Conservation (phyloP, 1,140 invertebrate genomes). For the Pogonomyrmex barbatus region DNA sequence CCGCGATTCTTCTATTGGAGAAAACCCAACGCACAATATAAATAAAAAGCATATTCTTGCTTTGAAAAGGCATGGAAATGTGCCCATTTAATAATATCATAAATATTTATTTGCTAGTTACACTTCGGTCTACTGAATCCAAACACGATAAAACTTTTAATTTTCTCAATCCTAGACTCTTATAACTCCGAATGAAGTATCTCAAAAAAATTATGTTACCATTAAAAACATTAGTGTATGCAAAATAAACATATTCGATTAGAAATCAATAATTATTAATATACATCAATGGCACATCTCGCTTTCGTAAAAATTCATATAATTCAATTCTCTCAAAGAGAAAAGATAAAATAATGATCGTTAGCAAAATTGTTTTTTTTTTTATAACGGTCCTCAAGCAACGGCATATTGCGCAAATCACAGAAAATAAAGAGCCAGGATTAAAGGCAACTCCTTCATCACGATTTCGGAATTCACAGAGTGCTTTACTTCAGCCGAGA, state of each 20-base stretch:
- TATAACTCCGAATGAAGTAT: not conserved
- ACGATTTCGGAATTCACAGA: slow-evolving; percentile 37
- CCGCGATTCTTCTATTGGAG: slow-evolving; percentile 28
- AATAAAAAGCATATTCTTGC: slow-evolving; percentile 14
- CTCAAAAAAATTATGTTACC: not conserved
- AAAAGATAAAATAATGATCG: not conserved
- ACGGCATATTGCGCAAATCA: not conserved
- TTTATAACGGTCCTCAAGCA: not conserved
- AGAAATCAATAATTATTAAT: slow-evolving; percentile 10
- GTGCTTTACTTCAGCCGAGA: slow-evolving; percentile 9
- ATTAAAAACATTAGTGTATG: no score
- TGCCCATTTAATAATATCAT: not conserved
- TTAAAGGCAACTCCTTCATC: slow-evolving; percentile 29
- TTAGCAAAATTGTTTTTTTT: not conserved
- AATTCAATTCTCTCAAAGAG: not conserved
- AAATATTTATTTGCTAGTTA: not conserved
- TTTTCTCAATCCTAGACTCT: not conserved
- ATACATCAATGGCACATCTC: not conserved
- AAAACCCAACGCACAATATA: slow-evolving; percentile 22
- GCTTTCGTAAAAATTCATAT: not conserved
- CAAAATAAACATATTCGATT: not conserved
- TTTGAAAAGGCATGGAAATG: not conserved
- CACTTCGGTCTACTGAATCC: not conserved
- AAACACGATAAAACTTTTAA: not conserved
- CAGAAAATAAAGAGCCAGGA: slow-evolving; percentile 6